These are phyloP conservation scores for Lasioglossum vierecki DNA, from an alignment of 2,888 invertebrate genomes.

Conservation along the genomic window DNA sequence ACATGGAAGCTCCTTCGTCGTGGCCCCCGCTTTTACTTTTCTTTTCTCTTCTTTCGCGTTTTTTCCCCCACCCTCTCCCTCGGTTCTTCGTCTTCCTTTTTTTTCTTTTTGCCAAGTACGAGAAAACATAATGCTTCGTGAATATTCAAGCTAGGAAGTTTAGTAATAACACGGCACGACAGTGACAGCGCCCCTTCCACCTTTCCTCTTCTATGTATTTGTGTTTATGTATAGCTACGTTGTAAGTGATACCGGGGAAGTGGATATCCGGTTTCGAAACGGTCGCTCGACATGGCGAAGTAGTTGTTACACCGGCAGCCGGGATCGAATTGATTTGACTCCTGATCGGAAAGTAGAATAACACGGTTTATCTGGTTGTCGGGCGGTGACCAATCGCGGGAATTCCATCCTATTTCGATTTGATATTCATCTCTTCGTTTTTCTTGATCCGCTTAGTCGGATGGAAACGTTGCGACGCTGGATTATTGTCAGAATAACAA, in stretches of 20 bases:
- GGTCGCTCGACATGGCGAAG: conserved; percentile 17
- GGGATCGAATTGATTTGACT: conserved; percentile 8
- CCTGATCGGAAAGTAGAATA: conserved; percentile 7
- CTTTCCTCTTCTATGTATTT: background rate
- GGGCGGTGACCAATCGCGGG: background rate
- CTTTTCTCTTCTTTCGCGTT: conserved; percentile 1
- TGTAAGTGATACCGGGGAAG: conserved; percentile 28
- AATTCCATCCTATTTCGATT: background rate
- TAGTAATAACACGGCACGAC: conserved; percentile 49
- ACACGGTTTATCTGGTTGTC: conserved; percentile 7
- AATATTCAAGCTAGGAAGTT: conserved; percentile 62
- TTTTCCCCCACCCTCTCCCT: background rate
- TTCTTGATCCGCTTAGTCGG: background rate
- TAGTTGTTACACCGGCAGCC: conserved; percentile 4
- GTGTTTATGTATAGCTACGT: conserved; percentile 12
- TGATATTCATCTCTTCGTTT: background rate
- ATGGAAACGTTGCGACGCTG: background rate
- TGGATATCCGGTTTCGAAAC: conserved; percentile 22
- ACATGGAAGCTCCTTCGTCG: conserved; percentile 38
- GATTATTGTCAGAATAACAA: background rate
- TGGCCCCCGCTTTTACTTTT: background rate
- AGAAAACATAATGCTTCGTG: conserved; percentile 62
- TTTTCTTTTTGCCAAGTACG: conserved; percentile 14
- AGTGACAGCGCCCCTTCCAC: conserved; percentile 1
- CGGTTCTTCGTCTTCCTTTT: background rate